These are phyloP conservation scores for Plebejus melissa DNA, from an alignment of 2,888 invertebrate genomes.

Conservation along the genomic window DNA sequence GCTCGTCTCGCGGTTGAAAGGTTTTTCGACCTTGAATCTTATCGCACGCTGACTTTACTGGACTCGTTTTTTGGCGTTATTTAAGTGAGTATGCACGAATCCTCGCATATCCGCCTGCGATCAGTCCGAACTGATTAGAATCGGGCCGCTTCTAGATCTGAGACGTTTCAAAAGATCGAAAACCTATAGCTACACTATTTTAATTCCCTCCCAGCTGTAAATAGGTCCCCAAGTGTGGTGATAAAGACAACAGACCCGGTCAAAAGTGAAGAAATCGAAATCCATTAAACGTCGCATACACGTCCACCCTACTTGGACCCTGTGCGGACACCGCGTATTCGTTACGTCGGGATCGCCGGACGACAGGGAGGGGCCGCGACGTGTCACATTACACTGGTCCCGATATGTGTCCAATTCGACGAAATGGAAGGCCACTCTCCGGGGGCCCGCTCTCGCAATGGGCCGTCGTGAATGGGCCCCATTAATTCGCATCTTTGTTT, in stretches of 20 bases:
- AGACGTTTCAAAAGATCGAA: not conserved
- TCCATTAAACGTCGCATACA: conserved; percentile 70
- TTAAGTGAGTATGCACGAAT: no score
- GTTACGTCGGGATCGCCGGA: conserved; percentile 51
- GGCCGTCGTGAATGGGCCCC: conserved; percentile 71
- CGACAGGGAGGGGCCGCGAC: conserved; percentile 48
- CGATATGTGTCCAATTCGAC: conserved; percentile 68
- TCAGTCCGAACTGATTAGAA: no score
- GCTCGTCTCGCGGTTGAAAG: not conserved
- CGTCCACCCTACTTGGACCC: conserved; percentile 58
- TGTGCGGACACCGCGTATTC: conserved; percentile 44
- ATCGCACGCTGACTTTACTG: not conserved
- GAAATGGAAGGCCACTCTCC: conserved; percentile 74
- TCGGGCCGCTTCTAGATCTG: no score
- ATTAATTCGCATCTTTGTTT: conserved; percentile 78
- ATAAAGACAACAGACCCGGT: conserved; percentile 69
- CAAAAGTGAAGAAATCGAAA: conserved; percentile 73
- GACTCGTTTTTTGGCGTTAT: no score
- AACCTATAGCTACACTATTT: not conserved
- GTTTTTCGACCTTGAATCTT: not conserved
- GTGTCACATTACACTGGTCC: conserved; percentile 58
- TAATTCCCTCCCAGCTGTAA: conserved; percentile 42
- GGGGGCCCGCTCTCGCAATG: conserved; percentile 70
- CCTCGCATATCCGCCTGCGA: no score
- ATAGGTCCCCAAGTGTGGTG: conserved; percentile 56